Base-by-base conservation (phyloP, 1,140 invertebrate species). In the Caenorhabditis brenneri region DNA sequence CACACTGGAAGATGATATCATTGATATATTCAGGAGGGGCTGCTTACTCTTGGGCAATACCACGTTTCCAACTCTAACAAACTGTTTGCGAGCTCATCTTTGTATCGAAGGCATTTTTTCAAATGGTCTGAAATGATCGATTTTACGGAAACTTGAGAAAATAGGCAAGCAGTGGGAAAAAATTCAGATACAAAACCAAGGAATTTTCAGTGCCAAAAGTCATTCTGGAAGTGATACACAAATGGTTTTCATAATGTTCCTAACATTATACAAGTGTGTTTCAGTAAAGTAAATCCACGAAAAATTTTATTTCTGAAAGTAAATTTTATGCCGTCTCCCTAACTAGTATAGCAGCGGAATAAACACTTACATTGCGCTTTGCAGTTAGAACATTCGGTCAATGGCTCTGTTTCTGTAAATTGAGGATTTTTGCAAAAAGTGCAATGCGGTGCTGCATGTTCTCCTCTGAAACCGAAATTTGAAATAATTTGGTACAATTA, bases 1-100 rank as follows among this genome's bases (percentile, higher is more conserved):
- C n/a, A 27, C 82, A 83, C 69, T 83, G 65, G 31, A 83, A 83
- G 24, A 29, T 36, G 29, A 31, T 80, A 22, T 19, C 16, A 9
- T 79, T 48, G 10, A 55, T 39, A 49, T 53, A 31, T 19, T 31
- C 6, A 55, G 9, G 4, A 51, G 27, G 6, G 24, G 42, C 42
- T 10, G 0, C 79, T 51, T 24, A 80, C 79, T 80, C 51, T 80
- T 10, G 79, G 29, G 12, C 79, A 80, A 39, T 51, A 31, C 48
- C 46, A 80, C 12, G 15, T n/a, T 15, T 31, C 53, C 48, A 39
- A 53, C 39, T 51, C 39, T 9, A 16, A 12, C 10, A 80, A 39
- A 12, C 31, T 80, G 2, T 39, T 24, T n/a, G 29, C 24, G 6
- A 53, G 12, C n/a, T 58, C 48, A 15, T 49, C 46, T 36, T 51